phyloP scores from a whole-genome alignment of 2,113 vertebrate genomes.

The Atlantisia rogersi region DNA sequence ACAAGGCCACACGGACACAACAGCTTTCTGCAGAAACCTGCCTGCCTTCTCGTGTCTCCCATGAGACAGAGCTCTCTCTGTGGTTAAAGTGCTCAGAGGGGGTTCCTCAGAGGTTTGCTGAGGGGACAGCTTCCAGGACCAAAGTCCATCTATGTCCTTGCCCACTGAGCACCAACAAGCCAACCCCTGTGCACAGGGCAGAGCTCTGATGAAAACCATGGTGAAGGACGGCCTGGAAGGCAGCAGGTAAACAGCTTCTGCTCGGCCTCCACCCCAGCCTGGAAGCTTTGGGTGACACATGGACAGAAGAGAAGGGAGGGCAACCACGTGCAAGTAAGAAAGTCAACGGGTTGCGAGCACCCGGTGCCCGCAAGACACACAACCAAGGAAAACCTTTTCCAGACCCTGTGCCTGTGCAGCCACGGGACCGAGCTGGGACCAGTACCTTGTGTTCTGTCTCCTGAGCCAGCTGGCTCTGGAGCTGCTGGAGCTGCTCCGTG shows the following conservation, averaged over 20 bases:
- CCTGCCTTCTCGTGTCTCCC: not conserved
- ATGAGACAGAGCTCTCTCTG: not conserved
- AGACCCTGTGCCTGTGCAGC: not conserved
- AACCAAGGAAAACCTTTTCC: not conserved
- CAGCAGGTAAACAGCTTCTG: not conserved
- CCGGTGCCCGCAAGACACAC: not conserved
- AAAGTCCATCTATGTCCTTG: not conserved
- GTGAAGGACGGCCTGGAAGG: not conserved
- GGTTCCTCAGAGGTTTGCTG: not conserved
- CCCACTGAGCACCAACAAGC: not conserved
- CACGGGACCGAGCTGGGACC: not conserved
- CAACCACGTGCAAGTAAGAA: slow-evolving; percentile 40
- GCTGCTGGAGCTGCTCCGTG: slow-evolving; percentile 87
- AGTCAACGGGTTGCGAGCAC: slow-evolving; percentile 3
- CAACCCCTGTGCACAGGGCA: not conserved
- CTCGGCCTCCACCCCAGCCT: slow-evolving; percentile 13
- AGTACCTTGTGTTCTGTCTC: slow-evolving; percentile 94
- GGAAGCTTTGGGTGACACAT: not conserved
- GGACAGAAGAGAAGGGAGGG: slow-evolving; percentile 23
- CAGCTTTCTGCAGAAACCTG: not conserved
- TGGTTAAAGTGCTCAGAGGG: not conserved
- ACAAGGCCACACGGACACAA: not conserved
- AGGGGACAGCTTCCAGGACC: not conserved
- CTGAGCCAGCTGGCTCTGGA: slow-evolving; percentile 89
- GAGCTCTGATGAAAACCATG: not conserved